These are phyloP conservation scores for Amyelois transitella DNA, from an alignment of 1,140 invertebrate genomes.

Conservation along the genomic window DNA sequence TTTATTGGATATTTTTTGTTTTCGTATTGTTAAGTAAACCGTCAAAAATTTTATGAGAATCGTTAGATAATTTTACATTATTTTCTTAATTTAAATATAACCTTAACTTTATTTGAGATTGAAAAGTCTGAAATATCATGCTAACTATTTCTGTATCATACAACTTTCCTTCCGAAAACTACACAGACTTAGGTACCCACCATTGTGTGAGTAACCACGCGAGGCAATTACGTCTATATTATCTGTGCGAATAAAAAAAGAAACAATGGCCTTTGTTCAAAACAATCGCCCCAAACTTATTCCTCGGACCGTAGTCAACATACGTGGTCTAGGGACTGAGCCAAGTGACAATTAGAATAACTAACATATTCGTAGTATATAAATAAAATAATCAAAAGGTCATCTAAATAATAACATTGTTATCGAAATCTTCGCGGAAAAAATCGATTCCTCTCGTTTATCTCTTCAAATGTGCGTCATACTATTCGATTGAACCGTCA, in stretches of 20 bases:
- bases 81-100: too few relatives aligned
- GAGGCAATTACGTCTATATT: constrained; percentile 27
- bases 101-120: background rate
- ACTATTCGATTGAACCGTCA: constrained; percentile 35
- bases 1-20: too few relatives aligned
- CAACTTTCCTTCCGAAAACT: constrained; percentile 21
- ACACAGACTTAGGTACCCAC: too few relatives aligned
- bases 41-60: too few relatives aligned
- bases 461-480: constrained; percentile 44
- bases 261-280: constrained; percentile 64
- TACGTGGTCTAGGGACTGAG: constrained; percentile 20
- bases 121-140: background rate
- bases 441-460: constrained; percentile 5
- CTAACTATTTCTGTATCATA: background rate
- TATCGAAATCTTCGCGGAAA: background rate
- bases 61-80: too few relatives aligned
- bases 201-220: constrained; percentile 20
- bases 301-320: constrained; percentile 27
- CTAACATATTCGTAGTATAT: background rate
- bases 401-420: background rate
- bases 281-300: constrained; percentile 42
- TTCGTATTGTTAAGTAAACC: too few relatives aligned
- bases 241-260: constrained; percentile 48
- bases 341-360: constrained; percentile 2
- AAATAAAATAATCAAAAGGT: background rate